Evolutionary conservation across 2,113 vertebrate species (phyloP), one percentile per base, ranked within the genome.

Genomic region (Girardinichthys multiradiatus): DNA sequence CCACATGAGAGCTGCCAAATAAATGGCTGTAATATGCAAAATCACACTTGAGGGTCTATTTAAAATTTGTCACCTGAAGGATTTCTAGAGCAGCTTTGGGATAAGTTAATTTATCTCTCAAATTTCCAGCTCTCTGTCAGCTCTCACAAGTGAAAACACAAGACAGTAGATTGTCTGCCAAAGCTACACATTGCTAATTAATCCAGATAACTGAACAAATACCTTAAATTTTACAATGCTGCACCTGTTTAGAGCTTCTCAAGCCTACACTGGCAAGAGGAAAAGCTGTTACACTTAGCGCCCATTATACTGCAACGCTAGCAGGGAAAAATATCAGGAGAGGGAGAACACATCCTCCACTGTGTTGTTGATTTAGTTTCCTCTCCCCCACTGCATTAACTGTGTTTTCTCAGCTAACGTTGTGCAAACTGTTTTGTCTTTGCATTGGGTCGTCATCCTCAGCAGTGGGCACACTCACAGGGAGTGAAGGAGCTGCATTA

Each of bases 351-450:
- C 90, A 86, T 94, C 86, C 84, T 83, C 87, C 84, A 91, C 86
- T 93, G 93, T 94, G 86, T 79, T 87, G 88, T 86, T 83, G 86
- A 89, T 87, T 86, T 82, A 74, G 87, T 90, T 86, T 85, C 83
- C 82, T 90, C 80, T 87, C 70, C 77, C 87, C 65, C 80, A 69
- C 80, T 68, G 86, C 84, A 73, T 68, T 58, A 81, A 72, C 88
- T 79, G 85, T 94, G 92, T 94, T 94, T 95, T 94, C 85, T 91
- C 88, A 89, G 90, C 90, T 94, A 95, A 96, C 94, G 94, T 96
- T 97, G 96, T 95, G 96, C 95, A 98, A 99, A 98, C 96, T 96
- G 95, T 98, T 99, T 98, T 98, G 97, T 97, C 96, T 97, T 96
- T 96, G 95, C 94, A 70, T 95, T 96, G 95, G 94, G 94, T 93